Evolutionary conservation across 2,888 invertebrate genomes (phyloP).

Genomic region (Dendrolimus pini): DNA sequence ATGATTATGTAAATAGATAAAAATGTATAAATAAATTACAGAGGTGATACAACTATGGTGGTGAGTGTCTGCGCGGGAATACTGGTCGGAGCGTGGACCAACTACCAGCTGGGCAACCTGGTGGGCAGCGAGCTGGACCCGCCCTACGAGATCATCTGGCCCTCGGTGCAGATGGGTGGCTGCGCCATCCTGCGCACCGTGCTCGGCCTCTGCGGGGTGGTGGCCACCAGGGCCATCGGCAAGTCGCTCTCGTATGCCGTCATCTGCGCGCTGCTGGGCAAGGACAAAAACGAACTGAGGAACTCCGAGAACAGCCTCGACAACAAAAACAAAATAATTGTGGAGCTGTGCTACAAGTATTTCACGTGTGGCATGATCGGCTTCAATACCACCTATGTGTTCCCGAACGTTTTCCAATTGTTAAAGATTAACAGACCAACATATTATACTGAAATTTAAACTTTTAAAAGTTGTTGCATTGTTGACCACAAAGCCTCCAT

Average conservation of each 20-base stretch:
- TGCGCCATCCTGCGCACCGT: constrained; percentile 81
- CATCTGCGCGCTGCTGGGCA: constrained; percentile 81
- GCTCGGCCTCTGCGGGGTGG: constrained; percentile 85
- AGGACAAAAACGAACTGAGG: constrained; percentile 80
- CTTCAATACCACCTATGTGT: constrained; percentile 84
- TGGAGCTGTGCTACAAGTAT: constrained; percentile 91
- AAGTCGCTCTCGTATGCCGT: constrained; percentile 83
- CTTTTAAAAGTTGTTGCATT: too few species aligned
- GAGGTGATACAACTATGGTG: constrained; percentile 94
- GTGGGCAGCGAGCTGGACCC: constrained; percentile 77
- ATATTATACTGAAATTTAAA: constrained; percentile 88
- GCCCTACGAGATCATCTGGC: constrained; percentile 88
- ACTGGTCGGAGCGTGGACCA: constrained; percentile 88
- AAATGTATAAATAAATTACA: constrained; percentile 43
- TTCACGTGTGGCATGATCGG: constrained; percentile 88
- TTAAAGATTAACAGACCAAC: constrained; percentile 87
- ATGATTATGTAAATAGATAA: too few species aligned
- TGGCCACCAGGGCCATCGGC: constrained; percentile 80
- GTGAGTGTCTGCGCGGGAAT: constrained; percentile 89
- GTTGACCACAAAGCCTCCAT: too few species aligned
- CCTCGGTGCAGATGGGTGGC: constrained; percentile 83
- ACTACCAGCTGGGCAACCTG: constrained; percentile 87
- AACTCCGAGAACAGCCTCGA: constrained; percentile 80
- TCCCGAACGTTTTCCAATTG: constrained; percentile 86
- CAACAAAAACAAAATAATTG: constrained; percentile 83